Evolutionary conservation across 2,888 invertebrate genomes (phyloP).

Genomic region (Dusona sp.): DNA sequence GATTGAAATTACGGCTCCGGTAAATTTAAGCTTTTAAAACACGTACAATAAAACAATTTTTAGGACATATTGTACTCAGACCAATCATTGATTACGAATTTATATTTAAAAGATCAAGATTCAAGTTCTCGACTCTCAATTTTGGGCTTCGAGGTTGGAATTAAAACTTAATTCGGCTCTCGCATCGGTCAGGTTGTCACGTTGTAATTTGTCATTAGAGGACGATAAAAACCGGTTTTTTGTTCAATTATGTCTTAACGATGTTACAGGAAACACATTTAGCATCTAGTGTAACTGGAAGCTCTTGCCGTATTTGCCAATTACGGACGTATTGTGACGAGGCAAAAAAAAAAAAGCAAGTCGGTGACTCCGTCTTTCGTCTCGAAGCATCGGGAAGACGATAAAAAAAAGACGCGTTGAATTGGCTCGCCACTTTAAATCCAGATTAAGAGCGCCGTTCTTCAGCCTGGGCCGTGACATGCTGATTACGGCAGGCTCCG

Average conservation of each 20-base stretch:
- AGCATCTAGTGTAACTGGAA: constrained; percentile 14
- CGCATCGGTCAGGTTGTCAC: not conserved
- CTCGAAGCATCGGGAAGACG: constrained; percentile 2
- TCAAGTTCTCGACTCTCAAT: not conserved
- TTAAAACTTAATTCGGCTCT: not conserved
- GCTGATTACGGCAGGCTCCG: constrained; percentile 73
- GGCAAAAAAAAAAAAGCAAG: constrained; percentile 38
- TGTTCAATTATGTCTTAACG: not conserved
- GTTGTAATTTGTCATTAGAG: not conserved
- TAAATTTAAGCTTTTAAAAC: too few relatives aligned
- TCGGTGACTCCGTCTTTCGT: constrained; percentile 20
- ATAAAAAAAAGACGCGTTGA: constrained; percentile 62
- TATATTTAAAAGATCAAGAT: not conserved
- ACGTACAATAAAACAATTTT: too few relatives aligned
- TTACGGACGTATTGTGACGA: constrained; percentile 74
- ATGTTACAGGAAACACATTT: constrained; percentile 8
- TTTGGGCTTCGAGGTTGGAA: not conserved
- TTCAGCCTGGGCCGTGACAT: constrained; percentile 72
- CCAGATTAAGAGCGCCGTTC: constrained; percentile 78
- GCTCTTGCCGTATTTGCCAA: constrained; percentile 76
- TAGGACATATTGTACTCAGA: too few relatives aligned
- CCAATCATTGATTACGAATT: too few relatives aligned
- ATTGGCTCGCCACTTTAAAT: constrained; percentile 77
- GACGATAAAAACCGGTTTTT: constrained; percentile 7
- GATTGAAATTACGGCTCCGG: too few relatives aligned